Evolutionary conservation across 2,797 vertebrate species (phyloP), one percentile per base, ranked within the genome.

Genomic region (Gymnoscopelus braueri): DNA sequence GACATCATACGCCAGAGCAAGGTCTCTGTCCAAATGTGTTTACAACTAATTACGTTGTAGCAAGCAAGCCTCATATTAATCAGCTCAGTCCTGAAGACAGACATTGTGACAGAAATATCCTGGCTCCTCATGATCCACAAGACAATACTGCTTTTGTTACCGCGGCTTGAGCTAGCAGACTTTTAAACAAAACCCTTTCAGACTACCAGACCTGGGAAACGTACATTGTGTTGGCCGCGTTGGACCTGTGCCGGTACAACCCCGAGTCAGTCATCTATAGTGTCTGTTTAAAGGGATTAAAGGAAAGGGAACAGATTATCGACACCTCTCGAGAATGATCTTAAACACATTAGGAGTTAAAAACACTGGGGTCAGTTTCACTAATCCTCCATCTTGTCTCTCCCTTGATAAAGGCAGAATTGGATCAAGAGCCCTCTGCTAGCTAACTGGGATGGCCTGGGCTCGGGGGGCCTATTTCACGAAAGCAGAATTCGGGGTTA

Each of bases 1-100:
- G 15, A 55, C 82, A 70, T 81, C 77, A 63, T 50, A 74, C 79
- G 35, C 75, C 60, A 50, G 26, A 79, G 78, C 69, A 59, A 77
- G 51, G 52, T 72, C 77, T 75, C 71, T 72, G 72, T 88, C 84
- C 72, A 79, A 84, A 82, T 86, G 79, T 79, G 81, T 91, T 90
- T 89, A 88, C 74, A 69, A 67, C 70, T 75, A 78, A 86, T 88
- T 76, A 51, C 50, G 59, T 72, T 78, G 77, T 66, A 72, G 69
- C 69, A 32, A 77, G 68, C 55, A 61, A 26, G 78, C 63, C 23
- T 73, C 4, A 10, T 54, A 67, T 84, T 69, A 71, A 48, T 68
- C 60, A 44, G 65, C 74, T 74, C 58, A 29, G 65, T 81, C 74
- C 71, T 26, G 61, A 72, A 81, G 77, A 83, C 71, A 32, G 51